These are phyloP conservation scores for Drosophila emarginata DNA, from an alignment of 2,888 invertebrate genomes.

Conservation along the genomic window DNA sequence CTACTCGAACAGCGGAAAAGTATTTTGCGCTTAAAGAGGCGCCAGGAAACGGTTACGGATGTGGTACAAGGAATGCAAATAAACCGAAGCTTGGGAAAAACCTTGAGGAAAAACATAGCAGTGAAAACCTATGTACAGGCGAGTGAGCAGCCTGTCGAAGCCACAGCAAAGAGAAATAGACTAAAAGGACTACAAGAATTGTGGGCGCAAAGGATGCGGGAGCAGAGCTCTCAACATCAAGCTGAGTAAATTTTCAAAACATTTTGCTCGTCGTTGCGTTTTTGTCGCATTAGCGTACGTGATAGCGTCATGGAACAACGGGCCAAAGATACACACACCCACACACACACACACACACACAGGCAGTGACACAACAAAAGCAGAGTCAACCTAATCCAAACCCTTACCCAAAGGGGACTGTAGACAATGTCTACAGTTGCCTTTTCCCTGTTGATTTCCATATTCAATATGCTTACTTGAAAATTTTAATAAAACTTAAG, in stretches of 20 bases:
- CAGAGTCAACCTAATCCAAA: conserved; percentile 31
- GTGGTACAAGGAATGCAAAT: conserved; percentile 70
- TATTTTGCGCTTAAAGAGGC: conserved; percentile 70
- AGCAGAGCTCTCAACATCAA: conserved; percentile 18
- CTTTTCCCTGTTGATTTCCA: no score
- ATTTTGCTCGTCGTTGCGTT: conserved; percentile 72
- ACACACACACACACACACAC: not conserved
- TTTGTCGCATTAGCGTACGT: conserved; percentile 78
- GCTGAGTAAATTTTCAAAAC: conserved; percentile 72
- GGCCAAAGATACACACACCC: conserved; percentile 14
- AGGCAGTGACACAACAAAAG: conserved; percentile 19
- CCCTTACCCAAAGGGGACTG: no score
- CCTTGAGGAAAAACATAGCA: conserved; percentile 20
- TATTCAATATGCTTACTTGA: no score
- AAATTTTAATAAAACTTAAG: no score
- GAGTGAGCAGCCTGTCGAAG: conserved; percentile 35
- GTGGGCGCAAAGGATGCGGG: not conserved
- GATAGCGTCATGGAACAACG: conserved; percentile 55
- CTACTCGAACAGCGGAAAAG: conserved; percentile 58
- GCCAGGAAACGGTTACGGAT: conserved; percentile 64
- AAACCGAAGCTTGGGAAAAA: conserved; percentile 43
- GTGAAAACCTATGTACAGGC: conserved; percentile 20
- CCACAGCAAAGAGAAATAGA: conserved; percentile 27
- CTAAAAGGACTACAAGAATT: not conserved
- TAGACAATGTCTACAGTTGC: no score